Evolutionary conservation across 2,888 invertebrate genomes (phyloP).

Genomic region (Octodonta nipae): DNA sequence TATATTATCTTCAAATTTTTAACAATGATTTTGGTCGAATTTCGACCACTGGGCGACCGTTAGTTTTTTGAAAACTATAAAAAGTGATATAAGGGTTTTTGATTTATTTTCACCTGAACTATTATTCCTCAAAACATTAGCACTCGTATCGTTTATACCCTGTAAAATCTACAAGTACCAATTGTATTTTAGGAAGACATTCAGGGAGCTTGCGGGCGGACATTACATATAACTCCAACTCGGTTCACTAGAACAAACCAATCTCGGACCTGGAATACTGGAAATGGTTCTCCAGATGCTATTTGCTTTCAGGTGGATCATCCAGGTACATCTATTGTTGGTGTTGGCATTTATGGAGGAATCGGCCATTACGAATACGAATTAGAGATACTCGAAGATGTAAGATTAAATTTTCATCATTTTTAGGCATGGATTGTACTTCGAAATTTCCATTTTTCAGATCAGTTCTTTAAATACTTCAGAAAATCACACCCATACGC

Average conservation of each 20-base stretch:
- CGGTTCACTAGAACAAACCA: conserved; percentile 83
- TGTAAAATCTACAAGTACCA: too few relatives aligned
- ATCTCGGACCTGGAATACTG: conserved; percentile 89
- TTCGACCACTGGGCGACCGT: too few relatives aligned
- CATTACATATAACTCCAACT: conserved; percentile 73
- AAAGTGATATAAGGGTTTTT: too few relatives aligned
- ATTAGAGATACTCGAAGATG: conserved; percentile 73
- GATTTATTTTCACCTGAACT: too few relatives aligned
- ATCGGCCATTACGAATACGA: conserved; percentile 82
- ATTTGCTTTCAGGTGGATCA: conserved; percentile 88
- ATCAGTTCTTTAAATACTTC: conserved; percentile 37
- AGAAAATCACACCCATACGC: conserved; percentile 48
- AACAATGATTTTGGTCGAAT: too few relatives aligned
- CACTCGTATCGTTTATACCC: too few relatives aligned
- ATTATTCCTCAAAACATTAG: too few relatives aligned
- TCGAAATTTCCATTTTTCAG: too few relatives aligned
- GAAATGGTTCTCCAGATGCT: conserved; percentile 92
- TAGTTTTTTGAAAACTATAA: too few relatives aligned
- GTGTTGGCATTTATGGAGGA: conserved; percentile 82
- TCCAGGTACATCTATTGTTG: conserved; percentile 76
- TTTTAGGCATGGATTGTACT: too few relatives aligned
- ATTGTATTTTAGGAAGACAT: conserved; percentile 45
- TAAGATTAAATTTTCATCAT: too few relatives aligned
- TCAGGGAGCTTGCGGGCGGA: conserved; percentile 58
- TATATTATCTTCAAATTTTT: too few relatives aligned